These are phyloP conservation scores for Lamellibrachia satsuma DNA, from an alignment of 2,888 invertebrate species.

Conservation along the genomic window DNA sequence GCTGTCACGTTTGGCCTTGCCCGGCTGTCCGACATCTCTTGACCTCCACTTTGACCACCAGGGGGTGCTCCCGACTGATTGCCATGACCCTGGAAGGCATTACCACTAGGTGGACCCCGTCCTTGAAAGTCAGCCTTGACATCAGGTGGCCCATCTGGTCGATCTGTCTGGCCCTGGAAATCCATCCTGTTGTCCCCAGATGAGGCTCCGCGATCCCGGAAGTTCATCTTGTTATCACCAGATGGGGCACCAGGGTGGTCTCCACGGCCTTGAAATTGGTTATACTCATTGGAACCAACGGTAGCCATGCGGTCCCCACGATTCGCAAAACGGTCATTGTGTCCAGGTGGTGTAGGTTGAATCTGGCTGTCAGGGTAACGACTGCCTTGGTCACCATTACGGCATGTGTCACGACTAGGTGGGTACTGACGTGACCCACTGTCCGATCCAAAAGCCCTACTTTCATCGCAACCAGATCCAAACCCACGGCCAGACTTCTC, in stretches of 20 bases:
- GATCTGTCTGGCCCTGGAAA: background rate
- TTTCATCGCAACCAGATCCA: background rate
- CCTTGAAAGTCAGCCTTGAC: background rate
- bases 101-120: background rate
- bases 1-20: background rate
- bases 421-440: background rate
- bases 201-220: background rate
- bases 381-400: slow-evolving; percentile 1
- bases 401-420: background rate
- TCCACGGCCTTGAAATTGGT: background rate
- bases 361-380: background rate
- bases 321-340: background rate
- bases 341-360: background rate
- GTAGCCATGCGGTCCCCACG: background rate
- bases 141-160: background rate
- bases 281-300: background rate
- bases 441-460: background rate
- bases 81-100: background rate
- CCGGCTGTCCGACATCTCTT: background rate
- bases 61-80: background rate
- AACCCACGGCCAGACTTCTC: background rate
- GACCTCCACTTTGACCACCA: background rate
- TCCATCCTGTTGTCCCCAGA: background rate
- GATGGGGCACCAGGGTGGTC: background rate
- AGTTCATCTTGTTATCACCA: background rate